Base-by-base conservation (phyloP, 1,140 invertebrate species). In the Drosophila rhopaloa region DNA sequence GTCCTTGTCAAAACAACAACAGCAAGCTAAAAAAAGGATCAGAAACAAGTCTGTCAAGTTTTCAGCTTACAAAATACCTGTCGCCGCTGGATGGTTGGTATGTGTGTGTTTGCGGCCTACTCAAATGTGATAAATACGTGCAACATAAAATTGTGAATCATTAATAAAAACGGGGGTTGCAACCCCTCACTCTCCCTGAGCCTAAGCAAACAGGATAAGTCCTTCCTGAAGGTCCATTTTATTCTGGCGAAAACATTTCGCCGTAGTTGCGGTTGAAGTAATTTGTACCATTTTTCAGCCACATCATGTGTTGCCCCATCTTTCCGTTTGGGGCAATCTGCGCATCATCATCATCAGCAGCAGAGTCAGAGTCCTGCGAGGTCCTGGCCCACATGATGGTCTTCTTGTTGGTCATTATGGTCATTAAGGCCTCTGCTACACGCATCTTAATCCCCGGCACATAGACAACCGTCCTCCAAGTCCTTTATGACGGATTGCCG, bases 221-320 rank as follows among this genome's bases (percentile, higher is more conserved):
- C 74, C 46, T 65, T 58, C 62, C 50, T 24, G 59, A 35, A 67
- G 76, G 50, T 53, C 81, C 79, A 66, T 79, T 81, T 74, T 79
- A 61, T 76, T 79, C 66, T 63, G 9, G 53, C 60, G 54, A 67
- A 74, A 68, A 59, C 75, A 68, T 72, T 66, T 68, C 57, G 38
- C 35, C 60, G 63, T 70, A 53, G 27, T 73, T 73, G 56, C 27
- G 57, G 68, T 57, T 78, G 65, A 78, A 89, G 84, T 89, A 89
- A 89, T 89, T 89, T 89, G 84, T 89, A 89, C 80, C 78, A 89
- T 89, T 89, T 89, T 89, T 89, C 84, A 89, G 84, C 84, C 75
- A 71, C 84, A 89, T 89, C 86, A 90, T 90, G 86, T 90, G 85
- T 77, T 71, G 55, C 61, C 68, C 60, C 71, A 60, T 50, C 61